Percentiles rank a stretch among this genome's conserved stretches.
These are phyloP conservation scores for Sarcoramphus papa DNA, from an alignment of 2,797 vertebrate genomes.

Conservation along the genomic window DNA sequence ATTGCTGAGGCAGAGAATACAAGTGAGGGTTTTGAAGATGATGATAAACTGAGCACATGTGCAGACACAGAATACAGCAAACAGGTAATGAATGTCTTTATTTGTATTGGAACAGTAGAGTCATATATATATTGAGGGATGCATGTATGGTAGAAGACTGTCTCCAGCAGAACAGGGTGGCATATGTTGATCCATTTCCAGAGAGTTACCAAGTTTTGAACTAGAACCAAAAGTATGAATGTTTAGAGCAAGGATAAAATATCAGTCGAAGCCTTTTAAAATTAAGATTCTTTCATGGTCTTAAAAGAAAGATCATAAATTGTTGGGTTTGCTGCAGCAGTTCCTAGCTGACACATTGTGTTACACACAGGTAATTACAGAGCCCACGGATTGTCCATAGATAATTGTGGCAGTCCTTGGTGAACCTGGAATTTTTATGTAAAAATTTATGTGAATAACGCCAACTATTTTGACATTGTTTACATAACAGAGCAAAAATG, in stretches of 20 bases:
- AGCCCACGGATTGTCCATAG: background rate
- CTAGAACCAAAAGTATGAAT: background rate
- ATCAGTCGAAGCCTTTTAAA: background rate
- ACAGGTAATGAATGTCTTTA: conserved; percentile 45
- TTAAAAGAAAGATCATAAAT: background rate
- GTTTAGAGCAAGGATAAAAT: background rate
- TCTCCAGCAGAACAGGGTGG: background rate
- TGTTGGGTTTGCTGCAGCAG: background rate
- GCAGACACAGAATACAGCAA: conserved; percentile 43
- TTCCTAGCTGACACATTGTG: background rate
- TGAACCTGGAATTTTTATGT: background rate
- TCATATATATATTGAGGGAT: background rate
- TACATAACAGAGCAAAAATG: background rate
- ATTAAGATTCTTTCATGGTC: background rate
- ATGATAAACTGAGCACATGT: conserved; percentile 68
- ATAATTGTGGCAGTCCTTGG: background rate
- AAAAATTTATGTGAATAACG: background rate
- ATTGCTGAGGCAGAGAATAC: conserved; percentile 92
- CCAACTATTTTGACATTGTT: background rate
- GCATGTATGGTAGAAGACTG: background rate
- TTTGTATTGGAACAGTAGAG: background rate
- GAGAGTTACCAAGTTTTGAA: background rate
- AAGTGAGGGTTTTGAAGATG: conserved; percentile 83
- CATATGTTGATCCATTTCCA: background rate
- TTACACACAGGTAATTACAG: background rate